Percentiles rank a stretch among this genome's conserved stretches.
These are phyloP conservation scores for Squalus acanthias DNA, from an alignment of 2,797 vertebrate species.

Conservation along the genomic window DNA sequence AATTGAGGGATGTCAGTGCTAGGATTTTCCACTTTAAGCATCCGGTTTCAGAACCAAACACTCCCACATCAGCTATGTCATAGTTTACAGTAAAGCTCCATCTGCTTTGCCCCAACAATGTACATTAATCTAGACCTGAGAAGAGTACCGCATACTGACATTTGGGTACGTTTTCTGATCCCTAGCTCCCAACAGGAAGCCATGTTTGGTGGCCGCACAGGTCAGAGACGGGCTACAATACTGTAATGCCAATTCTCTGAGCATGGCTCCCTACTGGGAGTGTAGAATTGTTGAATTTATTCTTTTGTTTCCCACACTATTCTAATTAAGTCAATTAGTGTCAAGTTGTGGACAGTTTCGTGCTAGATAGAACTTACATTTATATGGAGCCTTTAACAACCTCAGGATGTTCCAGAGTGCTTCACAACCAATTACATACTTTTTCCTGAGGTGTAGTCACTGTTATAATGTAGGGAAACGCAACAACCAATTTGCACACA, in stretches of 20 bases:
- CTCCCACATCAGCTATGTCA: background rate
- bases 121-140: no score
- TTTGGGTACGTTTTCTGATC: no score
- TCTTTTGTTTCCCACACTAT: background rate
- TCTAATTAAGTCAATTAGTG: background rate
- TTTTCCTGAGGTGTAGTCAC: background rate
- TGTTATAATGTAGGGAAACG: background rate
- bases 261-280: no score
- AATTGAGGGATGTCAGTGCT: background rate
- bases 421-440: background rate
- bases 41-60: background rate
- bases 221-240: no score
- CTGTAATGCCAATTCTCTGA: no score
- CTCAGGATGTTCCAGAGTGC: background rate
- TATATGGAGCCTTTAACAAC: background rate
- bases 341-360: background rate
- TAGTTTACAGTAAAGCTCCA: no score
- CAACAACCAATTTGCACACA: background rate
- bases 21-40: background rate
- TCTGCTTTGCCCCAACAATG: no score
- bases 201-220: no score
- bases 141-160: no score
- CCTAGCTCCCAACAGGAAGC: no score
- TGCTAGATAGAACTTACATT: background rate
- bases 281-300: background rate